These are phyloP conservation scores for Rotaria macrura DNA, from an alignment of 2,888 invertebrate species.

Conservation along the genomic window DNA sequence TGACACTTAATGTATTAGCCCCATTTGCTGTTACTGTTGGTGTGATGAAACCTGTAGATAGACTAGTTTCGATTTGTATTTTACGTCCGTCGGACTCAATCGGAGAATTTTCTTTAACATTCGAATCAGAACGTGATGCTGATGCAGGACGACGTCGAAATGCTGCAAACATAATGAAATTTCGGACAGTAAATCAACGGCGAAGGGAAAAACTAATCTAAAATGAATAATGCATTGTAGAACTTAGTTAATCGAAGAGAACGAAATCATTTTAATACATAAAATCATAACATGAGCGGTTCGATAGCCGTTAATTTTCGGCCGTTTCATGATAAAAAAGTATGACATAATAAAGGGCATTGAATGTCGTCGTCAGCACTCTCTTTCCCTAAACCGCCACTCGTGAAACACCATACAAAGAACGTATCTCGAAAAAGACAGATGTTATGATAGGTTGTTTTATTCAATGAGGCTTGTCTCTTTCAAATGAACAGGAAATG, in stretches of 20 bases:
- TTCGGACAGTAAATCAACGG: not conserved
- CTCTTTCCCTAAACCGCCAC: too few species aligned
- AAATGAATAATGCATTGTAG: too few species aligned
- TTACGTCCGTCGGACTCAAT: not conserved
- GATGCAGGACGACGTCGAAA: conserved; percentile 12
- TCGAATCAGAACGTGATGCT: not conserved
- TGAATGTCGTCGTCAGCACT: too few species aligned
- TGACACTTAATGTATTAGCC: not conserved
- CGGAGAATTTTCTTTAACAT: not conserved
- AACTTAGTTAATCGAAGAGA: too few species aligned
- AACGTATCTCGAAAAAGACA: not conserved
- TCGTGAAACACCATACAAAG: not conserved
- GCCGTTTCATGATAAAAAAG: too few species aligned
- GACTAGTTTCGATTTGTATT: not conserved
- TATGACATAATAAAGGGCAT: too few species aligned
- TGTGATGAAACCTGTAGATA: not conserved
- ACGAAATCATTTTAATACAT: too few species aligned
- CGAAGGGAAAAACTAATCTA: not conserved
- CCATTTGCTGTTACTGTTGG: not conserved
- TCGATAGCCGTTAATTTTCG: too few species aligned
- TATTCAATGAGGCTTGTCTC: not conserved
- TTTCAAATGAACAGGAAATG: not conserved
- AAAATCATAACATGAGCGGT: too few species aligned
- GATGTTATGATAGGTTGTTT: not conserved
- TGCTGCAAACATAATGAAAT: not conserved